Conservation (phyloP, 2,888 invertebrate species). For the Philaethria dido region DNA sequence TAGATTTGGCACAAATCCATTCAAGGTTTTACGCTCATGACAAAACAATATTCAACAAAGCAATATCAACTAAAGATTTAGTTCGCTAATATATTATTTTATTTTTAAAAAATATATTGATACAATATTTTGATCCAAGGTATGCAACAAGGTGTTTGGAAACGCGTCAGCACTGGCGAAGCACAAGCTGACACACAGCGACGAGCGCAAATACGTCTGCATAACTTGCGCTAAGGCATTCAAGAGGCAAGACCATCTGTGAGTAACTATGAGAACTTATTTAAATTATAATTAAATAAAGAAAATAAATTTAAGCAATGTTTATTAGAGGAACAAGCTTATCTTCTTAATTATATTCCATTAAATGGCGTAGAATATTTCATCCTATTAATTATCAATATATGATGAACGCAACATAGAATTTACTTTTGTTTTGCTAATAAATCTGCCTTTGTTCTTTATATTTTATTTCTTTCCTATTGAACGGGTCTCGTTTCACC, state of each 20-base stretch:
- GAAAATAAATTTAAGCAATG: no score
- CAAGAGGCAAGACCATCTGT: conserved; percentile 99
- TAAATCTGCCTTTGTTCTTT: not conserved
- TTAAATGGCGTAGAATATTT: not conserved
- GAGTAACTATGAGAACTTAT: no score
- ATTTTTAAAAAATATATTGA: not conserved
- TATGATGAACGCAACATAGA: not conserved
- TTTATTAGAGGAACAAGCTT: conserved; percentile 3
- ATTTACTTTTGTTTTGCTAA: not conserved
- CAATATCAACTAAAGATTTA: not conserved
- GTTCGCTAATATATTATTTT: not conserved
- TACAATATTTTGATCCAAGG: conserved; percentile 75
- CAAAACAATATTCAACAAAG: not conserved
- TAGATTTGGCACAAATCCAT: conserved; percentile 6
- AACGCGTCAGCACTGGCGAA: conserved; percentile 98
- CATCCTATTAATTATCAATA: not conserved
- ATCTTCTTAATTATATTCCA: not conserved
- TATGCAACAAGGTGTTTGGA: conserved; percentile 98
- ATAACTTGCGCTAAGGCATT: conserved; percentile 98
- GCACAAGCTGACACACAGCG: conserved; percentile 98
- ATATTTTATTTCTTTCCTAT: conserved; percentile 4
- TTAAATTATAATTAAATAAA: no score
- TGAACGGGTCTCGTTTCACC: conserved; percentile 5
- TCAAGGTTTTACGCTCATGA: not conserved
- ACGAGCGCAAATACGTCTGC: conserved; percentile 98